Evolutionary conservation across 2,113 vertebrate species (phyloP).

Genomic region (Neoarius graeffei): DNA sequence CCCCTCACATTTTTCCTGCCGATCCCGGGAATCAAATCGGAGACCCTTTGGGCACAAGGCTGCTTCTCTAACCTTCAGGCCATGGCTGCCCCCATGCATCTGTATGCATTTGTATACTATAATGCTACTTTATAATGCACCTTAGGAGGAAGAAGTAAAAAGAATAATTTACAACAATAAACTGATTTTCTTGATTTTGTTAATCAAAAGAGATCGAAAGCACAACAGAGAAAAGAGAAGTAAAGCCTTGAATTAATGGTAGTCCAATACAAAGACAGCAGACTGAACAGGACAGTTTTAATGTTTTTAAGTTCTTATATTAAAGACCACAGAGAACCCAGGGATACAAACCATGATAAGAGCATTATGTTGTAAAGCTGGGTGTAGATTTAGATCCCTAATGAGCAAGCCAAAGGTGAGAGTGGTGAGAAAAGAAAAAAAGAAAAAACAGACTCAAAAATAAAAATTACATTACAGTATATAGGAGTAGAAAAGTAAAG

Average conservation of each 20-base stretch:
- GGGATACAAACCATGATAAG: conserved; percentile 33
- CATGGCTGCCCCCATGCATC: no score
- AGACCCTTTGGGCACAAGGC: no score
- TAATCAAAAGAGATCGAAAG: neutral
- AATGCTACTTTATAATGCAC: neutral
- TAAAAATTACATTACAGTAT: neutral
- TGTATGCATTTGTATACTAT: neutral
- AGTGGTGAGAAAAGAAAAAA: neutral
- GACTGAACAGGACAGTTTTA: neutral
- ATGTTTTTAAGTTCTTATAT: conserved; percentile 16
- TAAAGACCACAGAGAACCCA: conserved; percentile 32
- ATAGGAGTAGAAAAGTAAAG: neutral
- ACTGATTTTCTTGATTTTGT: neutral
- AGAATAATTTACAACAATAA: neutral
- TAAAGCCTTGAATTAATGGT: neutral
- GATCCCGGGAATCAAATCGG: no score
- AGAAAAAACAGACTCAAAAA: neutral
- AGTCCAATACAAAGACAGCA: neutral
- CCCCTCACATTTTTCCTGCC: no score
- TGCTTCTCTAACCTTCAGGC: no score
- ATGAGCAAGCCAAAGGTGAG: neutral
- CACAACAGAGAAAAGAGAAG: no score
- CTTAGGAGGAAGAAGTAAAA: neutral
- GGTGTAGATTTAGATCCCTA: conserved; percentile 14
- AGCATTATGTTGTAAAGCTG: conserved; percentile 10